Base-by-base conservation (phyloP, 2,797 vertebrate species). In the Myotis pilosus region DNA sequence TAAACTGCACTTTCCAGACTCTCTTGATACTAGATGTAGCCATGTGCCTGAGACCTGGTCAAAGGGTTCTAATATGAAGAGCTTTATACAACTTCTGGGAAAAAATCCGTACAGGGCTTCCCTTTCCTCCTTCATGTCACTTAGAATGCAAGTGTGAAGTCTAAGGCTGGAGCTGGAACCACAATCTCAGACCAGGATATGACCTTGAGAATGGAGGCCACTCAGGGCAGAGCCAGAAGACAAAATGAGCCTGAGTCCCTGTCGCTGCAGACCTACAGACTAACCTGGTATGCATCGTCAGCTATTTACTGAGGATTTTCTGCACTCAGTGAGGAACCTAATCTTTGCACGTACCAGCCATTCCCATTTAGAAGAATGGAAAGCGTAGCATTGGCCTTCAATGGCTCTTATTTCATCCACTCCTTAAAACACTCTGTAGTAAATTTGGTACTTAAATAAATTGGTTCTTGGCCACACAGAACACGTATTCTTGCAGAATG, bases 401-500 rank as follows among this genome's bases (percentile, higher is more conserved):
- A 4, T n/a, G 13, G 53, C 47, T 91, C 53, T 51, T 80, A 49
- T 79, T 79, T 86, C 33, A 30, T 19, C 57, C 5, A 53, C n/a
- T 47, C 33, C 64, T 41, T 55, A 57, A 23, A 64, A 72, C 93
- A 69, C 7, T 28, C 80, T 89, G 81, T 60, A 76, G 91, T 74
- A 55, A 90, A 79, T 83, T 93, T 89, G 75, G 62, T 89, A 55
- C 85, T 92, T 69, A 60, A 78, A 74, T 92, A 88, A 84, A 82
- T 86, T 91, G 87, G 75, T 85, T 87, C 75, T 94, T 92, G 89
- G 69, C 72, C 60, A 64, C 92, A 87, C 44, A 78, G 62, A 91
- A 76, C 62, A 64, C 44, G 72, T 84, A 92, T 64, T 86, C 66
- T 92, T 91, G 11, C n/a, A 76, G 68, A 79, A 94, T 62, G 94